Conservation (phyloP, 1,140 invertebrate species). For the Ostrea denselamellosa region DNA sequence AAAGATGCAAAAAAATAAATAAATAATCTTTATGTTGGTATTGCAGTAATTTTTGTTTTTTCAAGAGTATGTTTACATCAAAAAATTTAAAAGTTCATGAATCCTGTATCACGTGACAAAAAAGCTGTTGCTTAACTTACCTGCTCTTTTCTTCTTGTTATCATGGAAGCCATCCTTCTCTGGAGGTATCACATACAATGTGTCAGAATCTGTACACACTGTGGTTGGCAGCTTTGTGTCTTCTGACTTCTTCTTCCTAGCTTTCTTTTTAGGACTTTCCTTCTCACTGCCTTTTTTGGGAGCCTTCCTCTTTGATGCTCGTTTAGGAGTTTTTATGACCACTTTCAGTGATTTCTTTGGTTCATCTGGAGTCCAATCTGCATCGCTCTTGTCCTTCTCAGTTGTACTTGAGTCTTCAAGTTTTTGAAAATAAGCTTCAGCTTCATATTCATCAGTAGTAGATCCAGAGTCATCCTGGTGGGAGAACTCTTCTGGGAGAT, state of each 20-base stretch:
- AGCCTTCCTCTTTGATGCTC: not conserved
- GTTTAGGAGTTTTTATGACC: not conserved
- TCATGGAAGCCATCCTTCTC: not conserved
- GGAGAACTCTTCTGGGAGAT: not conserved
- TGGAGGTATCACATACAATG: not conserved
- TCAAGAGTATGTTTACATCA: too few species aligned
- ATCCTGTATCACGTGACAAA: too few species aligned
- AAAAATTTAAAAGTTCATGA: too few species aligned
- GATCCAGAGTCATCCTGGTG: not conserved
- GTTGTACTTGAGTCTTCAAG: not conserved
- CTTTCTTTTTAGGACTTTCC: not conserved
- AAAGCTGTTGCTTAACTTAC: not conserved
- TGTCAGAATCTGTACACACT: not conserved
- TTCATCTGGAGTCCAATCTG: not conserved
- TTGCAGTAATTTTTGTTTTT: too few species aligned
- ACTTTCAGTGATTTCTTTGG: constrained; percentile 22
- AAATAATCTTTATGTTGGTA: too few species aligned
- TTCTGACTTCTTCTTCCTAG: not conserved
- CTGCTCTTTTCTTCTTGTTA: not conserved
- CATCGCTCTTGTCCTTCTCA: not conserved
- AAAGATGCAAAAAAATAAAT: too few species aligned
- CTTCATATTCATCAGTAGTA: constrained; percentile 20
- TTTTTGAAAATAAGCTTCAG: constrained; percentile 4
- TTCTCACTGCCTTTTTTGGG: not conserved
- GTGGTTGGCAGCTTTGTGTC: not conserved